A percentile compares a stretch with the other conserved stretches of the same genome.
Evolutionary conservation across 2,113 vertebrate genomes (phyloP).

Genomic region (Copsychus sechellarum): DNA sequence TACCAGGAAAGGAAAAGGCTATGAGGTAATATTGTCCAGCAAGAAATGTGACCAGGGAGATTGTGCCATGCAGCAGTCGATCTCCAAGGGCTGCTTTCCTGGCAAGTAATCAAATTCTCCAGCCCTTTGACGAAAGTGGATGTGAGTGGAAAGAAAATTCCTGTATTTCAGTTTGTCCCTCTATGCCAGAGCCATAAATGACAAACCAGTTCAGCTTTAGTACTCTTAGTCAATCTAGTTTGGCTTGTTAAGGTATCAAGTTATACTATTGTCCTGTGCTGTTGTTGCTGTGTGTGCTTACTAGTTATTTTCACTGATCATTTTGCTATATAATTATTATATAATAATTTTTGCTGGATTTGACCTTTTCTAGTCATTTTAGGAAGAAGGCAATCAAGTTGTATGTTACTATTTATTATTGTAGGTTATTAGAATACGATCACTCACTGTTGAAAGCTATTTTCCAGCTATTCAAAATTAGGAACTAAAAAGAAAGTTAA

Average conservation of each 20-base stretch:
- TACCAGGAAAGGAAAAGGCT: too few species aligned
- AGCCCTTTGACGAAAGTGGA: neutral
- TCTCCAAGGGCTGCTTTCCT: neutral
- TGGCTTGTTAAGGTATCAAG: neutral
- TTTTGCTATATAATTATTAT: neutral
- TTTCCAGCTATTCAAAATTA: neutral
- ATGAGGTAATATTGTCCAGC: neutral
- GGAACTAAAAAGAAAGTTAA: neutral
- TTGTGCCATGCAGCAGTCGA: fast-evolving
- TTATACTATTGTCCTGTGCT: neutral
- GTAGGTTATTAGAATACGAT: neutral
- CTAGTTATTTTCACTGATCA: neutral
- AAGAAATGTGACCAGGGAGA: neutral
- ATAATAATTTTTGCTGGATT: neutral
- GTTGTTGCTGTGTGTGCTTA: neutral
- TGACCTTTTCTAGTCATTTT: neutral
- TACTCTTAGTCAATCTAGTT: neutral
- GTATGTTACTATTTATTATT: neutral
- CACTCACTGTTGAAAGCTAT: neutral
- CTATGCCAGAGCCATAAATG: neutral
- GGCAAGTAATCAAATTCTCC: neutral
- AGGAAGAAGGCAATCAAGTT: neutral
- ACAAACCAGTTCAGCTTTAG: neutral
- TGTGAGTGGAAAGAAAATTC: neutral
- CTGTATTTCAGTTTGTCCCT: neutral